phyloP scores from a whole-genome alignment of 2,797 vertebrate genomes.

The Sitta carolinensis region DNA sequence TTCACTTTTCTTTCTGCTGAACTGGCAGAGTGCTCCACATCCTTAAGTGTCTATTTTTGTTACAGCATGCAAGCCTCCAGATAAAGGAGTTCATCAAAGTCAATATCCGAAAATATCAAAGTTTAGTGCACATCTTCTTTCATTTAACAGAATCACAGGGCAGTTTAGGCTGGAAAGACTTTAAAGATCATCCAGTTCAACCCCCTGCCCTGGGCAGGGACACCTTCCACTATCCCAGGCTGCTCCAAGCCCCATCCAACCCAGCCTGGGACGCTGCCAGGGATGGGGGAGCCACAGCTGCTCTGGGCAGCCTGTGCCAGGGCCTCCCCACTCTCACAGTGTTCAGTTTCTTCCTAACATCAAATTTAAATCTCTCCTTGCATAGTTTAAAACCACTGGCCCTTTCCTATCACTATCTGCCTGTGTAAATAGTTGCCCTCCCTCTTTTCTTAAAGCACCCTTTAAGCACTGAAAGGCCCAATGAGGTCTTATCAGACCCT shows the following conservation, averaged over 20 bases:
- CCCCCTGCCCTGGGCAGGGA: not conserved
- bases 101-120: not conserved
- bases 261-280: not conserved
- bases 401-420: not conserved
- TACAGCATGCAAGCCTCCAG: not conserved
- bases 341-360: not conserved
- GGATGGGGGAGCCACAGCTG: not conserved
- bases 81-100: not conserved
- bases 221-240: fast-evolving
- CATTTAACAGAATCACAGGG: not conserved
- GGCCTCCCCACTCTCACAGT: not conserved
- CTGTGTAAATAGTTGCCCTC: not conserved
- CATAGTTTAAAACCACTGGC: not conserved
- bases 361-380: not conserved
- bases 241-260: fast-evolving
- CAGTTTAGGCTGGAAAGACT: not conserved
- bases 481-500: not conserved
- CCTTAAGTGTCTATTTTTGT: not conserved
- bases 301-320: not conserved
- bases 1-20: not conserved
- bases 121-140: not conserved
- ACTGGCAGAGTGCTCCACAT: not conserved
- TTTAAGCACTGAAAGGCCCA: not conserved
- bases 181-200: not conserved
- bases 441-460: not conserved